Percentiles rank a stretch among this genome's conserved stretches.
phyloP scores from a whole-genome alignment of 2,113 vertebrate genomes.

The Saimiri boliviensis region DNA sequence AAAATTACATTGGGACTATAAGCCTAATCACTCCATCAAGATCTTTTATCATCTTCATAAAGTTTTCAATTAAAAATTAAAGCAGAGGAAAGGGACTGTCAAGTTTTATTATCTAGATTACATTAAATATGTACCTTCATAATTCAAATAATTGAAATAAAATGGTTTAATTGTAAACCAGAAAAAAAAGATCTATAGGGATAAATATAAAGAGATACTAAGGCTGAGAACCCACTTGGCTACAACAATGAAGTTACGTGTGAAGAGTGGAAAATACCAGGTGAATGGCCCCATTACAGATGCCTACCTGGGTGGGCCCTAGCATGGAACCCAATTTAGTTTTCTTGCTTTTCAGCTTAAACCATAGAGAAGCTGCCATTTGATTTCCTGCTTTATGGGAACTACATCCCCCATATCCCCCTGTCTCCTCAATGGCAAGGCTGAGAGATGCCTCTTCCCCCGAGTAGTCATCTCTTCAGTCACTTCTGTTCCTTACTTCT shows the following conservation, averaged over 20 bases:
- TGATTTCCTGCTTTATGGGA: background rate
- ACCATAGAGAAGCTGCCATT: background rate
- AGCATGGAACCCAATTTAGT: background rate
- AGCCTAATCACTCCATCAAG: background rate
- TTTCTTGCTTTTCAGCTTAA: background rate
- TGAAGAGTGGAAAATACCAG: background rate
- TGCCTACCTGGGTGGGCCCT: background rate
- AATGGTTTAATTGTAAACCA: background rate
- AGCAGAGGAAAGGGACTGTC: background rate
- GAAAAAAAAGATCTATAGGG: background rate
- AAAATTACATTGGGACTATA: background rate
- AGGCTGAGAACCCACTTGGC: background rate
- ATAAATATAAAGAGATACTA: background rate
- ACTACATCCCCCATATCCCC: background rate
- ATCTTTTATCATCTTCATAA: background rate
- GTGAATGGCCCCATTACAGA: background rate
- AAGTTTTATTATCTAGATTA: background rate
- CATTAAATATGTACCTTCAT: background rate
- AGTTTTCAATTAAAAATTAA: slow-evolving; percentile 1
- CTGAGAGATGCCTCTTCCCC: background rate
- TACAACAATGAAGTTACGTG: background rate
- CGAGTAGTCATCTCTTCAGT: background rate
- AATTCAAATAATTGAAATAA: background rate
- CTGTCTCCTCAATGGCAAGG: background rate
- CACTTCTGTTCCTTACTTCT: too few species aligned